phyloP scores from a whole-genome alignment of 2,888 invertebrate species.

The Gymnoscelis rufifasciata region DNA sequence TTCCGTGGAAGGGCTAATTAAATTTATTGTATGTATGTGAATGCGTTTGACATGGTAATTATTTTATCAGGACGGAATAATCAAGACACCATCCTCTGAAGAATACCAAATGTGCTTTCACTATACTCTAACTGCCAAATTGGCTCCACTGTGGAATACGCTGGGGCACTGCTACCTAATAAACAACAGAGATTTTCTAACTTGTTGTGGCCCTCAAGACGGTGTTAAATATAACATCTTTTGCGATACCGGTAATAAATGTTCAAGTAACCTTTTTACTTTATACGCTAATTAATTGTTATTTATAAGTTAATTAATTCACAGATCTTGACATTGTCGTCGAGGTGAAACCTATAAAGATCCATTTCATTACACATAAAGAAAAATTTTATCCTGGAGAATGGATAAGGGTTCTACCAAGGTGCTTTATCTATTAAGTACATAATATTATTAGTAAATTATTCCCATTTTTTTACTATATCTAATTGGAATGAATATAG shows the following conservation, averaged over 20 bases:
- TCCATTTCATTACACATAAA: slow-evolving; percentile 47
- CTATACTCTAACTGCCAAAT: slow-evolving; percentile 63
- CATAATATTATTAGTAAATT: too few relatives aligned
- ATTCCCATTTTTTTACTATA: too few relatives aligned
- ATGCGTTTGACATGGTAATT: too few relatives aligned
- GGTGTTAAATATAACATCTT: slow-evolving; percentile 47
- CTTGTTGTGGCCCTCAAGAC: slow-evolving; percentile 48
- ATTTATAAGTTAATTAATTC: too few relatives aligned
- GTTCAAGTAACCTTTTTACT: too few relatives aligned
- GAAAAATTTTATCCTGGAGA: slow-evolving; percentile 50
- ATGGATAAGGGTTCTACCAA: slow-evolving; percentile 61
- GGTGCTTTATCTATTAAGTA: slow-evolving; percentile 37
- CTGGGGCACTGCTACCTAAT: slow-evolving; percentile 55
- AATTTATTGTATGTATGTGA: too few relatives aligned
- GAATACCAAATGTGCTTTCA: slow-evolving; percentile 58
- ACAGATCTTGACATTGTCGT: slow-evolving; percentile 44
- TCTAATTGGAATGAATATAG: too few relatives aligned
- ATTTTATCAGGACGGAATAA: slow-evolving; percentile 46
- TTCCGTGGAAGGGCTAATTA: too few relatives aligned
- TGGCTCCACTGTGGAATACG: slow-evolving; percentile 64
- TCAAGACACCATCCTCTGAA: slow-evolving; percentile 45
- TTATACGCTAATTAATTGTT: too few relatives aligned
- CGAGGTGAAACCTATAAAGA: slow-evolving; percentile 54
- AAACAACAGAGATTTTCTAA: slow-evolving; percentile 64
- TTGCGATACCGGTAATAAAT: slow-evolving; percentile 42